Evolutionary conservation across 2,888 invertebrate genomes (phyloP), one percentile per base, ranked within the genome.

Genomic region (Ametastegia equiseti): DNA sequence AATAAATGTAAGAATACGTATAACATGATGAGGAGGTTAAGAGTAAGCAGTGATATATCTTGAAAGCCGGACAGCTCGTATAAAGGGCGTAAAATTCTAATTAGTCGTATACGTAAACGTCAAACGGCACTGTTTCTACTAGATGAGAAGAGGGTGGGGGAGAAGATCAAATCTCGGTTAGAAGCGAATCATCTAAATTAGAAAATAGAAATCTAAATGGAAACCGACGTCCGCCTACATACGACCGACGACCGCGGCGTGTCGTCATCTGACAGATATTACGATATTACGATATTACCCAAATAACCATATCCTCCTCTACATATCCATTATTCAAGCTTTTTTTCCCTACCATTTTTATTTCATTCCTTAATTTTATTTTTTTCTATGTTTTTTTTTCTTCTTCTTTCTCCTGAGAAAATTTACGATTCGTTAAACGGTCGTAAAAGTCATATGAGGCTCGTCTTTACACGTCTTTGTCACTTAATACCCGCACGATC

Each of bases 381-480:
- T 63, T 15, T 63, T 19, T 33, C 5, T 33, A n/a, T n/a, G n/a
- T 36, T 65, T 2, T 0, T 36, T 39, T 39, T 19, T 67, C 11
- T 39, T 36, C 7, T n/a, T 23, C n/a, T 65, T 65, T 39, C 13
- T 39, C 19, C 11, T n/a, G n/a, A 19, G 0, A 5, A 47, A 45
- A 71, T 71, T 71, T 71, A 71, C 71, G 71, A 71, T 71, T 47
- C 27, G n/a, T 71, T 47, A 47, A 71, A 71, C 47, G 71, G 47
- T n/a, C 13, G 15, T 71, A 71, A 71, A 71, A 45, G 71, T 71
- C 71, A 47, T 23, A n/a, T n/a, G 9, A 30, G n/a, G 19, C 23
- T 4, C 13, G 15, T 71, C 65, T 39, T 67, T 33, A 19, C 23
- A 67, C 65, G 11, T 67, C 19, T 39, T 39, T 39, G 39, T 67